phyloP scores from a whole-genome alignment of 2,888 invertebrate species.

The Schrankia costaestrigalis region DNA sequence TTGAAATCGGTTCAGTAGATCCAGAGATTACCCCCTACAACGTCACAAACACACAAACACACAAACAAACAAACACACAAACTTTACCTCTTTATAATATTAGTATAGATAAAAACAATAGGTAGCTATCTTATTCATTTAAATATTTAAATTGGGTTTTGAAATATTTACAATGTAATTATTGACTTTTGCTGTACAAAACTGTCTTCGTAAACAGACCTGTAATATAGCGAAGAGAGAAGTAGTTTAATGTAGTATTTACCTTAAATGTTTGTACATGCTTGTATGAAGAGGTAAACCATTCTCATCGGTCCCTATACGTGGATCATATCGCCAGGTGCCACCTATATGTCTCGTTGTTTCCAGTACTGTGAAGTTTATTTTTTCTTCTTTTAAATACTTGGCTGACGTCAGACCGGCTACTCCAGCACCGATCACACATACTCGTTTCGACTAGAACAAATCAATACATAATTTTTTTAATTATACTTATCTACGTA shows the following conservation, averaged over 20 bases:
- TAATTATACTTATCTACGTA: not conserved
- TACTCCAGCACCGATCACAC: constrained; percentile 68
- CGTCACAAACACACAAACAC: too few relatives aligned
- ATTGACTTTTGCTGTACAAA: not conserved
- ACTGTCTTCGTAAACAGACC: not conserved
- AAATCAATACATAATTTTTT: not conserved
- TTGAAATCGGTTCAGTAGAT: too few relatives aligned
- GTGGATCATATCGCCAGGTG: constrained; percentile 71
- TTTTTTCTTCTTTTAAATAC: constrained; percentile 61
- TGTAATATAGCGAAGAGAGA: not conserved
- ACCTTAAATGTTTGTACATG: constrained; percentile 86
- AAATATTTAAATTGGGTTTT: too few relatives aligned
- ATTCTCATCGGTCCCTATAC: constrained; percentile 75
- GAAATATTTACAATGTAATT: too few relatives aligned
- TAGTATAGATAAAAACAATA: too few relatives aligned
- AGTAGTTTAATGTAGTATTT: constrained; percentile 11
- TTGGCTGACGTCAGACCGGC: constrained; percentile 62
- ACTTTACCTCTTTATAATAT: too few relatives aligned
- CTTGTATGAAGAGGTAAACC: constrained; percentile 83
- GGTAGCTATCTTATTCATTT: too few relatives aligned
- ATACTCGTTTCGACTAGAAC: constrained; percentile 47
- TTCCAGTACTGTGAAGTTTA: constrained; percentile 63
- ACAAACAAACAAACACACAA: too few relatives aligned
- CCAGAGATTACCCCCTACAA: too few relatives aligned
- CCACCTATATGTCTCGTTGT: constrained; percentile 64